Conservation (phyloP, 2,113 vertebrate species). For the Python bivittatus region DNA sequence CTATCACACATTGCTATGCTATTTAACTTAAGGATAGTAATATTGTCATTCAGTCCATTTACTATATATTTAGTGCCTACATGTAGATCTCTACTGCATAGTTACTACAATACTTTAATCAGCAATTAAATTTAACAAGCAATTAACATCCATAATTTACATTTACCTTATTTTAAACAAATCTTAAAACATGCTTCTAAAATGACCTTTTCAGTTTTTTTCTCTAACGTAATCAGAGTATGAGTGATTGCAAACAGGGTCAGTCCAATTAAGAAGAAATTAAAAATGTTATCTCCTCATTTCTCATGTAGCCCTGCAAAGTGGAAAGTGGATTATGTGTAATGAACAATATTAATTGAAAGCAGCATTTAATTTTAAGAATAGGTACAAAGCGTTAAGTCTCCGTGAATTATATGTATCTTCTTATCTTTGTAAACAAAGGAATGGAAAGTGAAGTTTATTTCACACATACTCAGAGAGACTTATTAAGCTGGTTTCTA, state of each 20-base stretch:
- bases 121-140: slow-evolving; percentile 1
- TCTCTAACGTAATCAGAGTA: not conserved
- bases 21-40: slow-evolving; percentile 50
- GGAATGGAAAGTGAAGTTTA: not conserved
- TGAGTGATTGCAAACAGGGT: not conserved
- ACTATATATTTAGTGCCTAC: slow-evolving; percentile 44
- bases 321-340: not conserved
- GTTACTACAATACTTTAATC: not conserved
- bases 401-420: not conserved
- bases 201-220: slow-evolving; percentile 1
- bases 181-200: accelerated
- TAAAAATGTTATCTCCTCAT: not conserved
- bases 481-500: not conserved
- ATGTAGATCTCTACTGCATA: slow-evolving; percentile 35
- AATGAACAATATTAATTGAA: not conserved
- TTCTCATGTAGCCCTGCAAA: not conserved
- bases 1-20: slow-evolving; percentile 56
- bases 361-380: not conserved
- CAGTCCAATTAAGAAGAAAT: not conserved
- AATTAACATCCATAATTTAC: slow-evolving; percentile 37
- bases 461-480: not conserved
- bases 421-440: not conserved
- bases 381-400: not conserved
- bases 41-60: slow-evolving; percentile 10
- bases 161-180: slow-evolving; percentile 6